Evolutionary conservation across 2,797 vertebrate genomes (phyloP), one percentile per base, ranked within the genome.

Genomic region (Malurus leucopterus): DNA sequence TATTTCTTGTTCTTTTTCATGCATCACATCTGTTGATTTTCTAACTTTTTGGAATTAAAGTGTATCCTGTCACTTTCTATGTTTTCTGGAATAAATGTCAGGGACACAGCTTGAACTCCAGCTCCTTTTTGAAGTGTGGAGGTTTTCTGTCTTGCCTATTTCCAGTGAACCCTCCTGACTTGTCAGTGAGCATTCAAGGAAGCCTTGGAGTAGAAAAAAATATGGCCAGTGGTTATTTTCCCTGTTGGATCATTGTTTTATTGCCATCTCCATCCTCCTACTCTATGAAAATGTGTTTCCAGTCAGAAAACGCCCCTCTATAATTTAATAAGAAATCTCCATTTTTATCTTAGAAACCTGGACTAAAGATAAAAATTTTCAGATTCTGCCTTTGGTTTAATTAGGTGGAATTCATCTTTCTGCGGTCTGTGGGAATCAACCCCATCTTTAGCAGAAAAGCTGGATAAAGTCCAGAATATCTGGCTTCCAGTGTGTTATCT

Each of bases 261-360:
- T 43, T n/a, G 27, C 8, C 3, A 67, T 54, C 29, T 93, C 9
- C 8, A 58, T n/a, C 22, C 14, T 84, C 22, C 30, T 38, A 13
- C 1, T 75, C 41, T 30, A 20, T 26, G 8, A 57, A 61, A 68
- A 1, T 14, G 9, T 55, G 30, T 64, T 87, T 69, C 24, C 19
- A 24, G 8, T 11, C 6, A 21, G 18, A 3, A 55, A 54, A 11
- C 1, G 0, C 0, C 1, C 2, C 10, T 41, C 13, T 62, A 11
- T 65, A 0, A 53, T 57, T 59, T 54, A 6, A 9, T 24, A 36
- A 12, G 30, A 84, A 54, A 69, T 4, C 4, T 78, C 4, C 12
- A 71, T 5, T 62, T 91, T 84, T 13, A 34, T 65, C 32, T 61
- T 65, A 54, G 58, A 91, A 84, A 58, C 4, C 1, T 41, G 15